Evolutionary conservation across 1,140 invertebrate species (phyloP).

Genomic region (roundworm (Caenorhabditis elegans)): WBcel235 BX284602.5:13914501-13915000

Average conservation of each 20-base stretch:
- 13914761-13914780: constrained; percentile 44
- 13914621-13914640: constrained; percentile 39
- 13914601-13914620: constrained; percentile 28
- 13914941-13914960: constrained; percentile 38
- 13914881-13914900: constrained; percentile 47
- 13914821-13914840: constrained; percentile 43
- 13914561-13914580: constrained; percentile 39
- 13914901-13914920: constrained; percentile 38
- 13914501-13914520: too few species aligned
- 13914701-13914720: constrained; percentile 26
- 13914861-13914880: constrained; percentile 42
- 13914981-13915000: constrained; percentile 22
- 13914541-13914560: too few species aligned
- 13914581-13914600: constrained; percentile 38
- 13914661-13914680: too few species aligned
- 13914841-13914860: constrained; percentile 48
- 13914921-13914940: neutral
- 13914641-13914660: constrained; percentile 35
- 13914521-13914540: too few species aligned
- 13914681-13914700: neutral
- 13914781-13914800: constrained; percentile 39
- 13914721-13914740: constrained; percentile 29
- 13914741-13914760: constrained; percentile 30
- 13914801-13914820: constrained; percentile 17
- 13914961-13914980: constrained; percentile 39